Conservation (phyloP, 2,797 vertebrate genomes). For the Lacerta viridis region DNA sequence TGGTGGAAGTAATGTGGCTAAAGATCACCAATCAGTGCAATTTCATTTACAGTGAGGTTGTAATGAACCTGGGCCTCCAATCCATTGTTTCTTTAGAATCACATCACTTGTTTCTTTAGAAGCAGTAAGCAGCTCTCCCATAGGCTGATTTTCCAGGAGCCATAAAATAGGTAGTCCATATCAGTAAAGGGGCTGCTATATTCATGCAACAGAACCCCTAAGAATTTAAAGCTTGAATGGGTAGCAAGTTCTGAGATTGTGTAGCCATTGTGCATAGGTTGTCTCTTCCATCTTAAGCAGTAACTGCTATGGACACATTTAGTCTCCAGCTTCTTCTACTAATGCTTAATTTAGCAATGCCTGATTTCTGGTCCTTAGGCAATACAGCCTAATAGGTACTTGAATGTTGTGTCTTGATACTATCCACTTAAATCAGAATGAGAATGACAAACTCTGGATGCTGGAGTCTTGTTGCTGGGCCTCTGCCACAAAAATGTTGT, state of each 20-base stretch:
- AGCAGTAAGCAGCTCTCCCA: neutral
- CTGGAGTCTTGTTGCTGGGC: neutral
- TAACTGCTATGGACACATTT: neutral
- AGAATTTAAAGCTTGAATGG: neutral
- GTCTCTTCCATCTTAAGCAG: neutral
- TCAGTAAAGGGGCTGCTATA: neutral
- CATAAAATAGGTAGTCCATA: neutral
- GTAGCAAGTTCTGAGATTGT: neutral
- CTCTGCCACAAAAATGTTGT: constrained; percentile 14
- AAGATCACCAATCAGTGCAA: neutral
- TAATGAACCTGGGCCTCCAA: neutral
- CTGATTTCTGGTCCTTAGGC: neutral
- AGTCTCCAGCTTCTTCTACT: neutral
- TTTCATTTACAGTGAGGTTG: too few species aligned
- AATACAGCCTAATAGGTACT: neutral
- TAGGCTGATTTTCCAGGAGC: neutral
- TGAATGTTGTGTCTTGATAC: constrained; percentile 10
- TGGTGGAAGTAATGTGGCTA: neutral
- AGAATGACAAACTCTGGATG: constrained; percentile 22
- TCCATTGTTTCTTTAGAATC: neutral
- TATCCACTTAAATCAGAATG: neutral
- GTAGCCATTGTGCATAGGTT: neutral
- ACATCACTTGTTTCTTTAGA: neutral
- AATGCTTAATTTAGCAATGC: constrained; percentile 12
- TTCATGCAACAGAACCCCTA: neutral